phyloP scores from a whole-genome alignment of 2,888 invertebrate species.

The Stratiomys singularior region DNA sequence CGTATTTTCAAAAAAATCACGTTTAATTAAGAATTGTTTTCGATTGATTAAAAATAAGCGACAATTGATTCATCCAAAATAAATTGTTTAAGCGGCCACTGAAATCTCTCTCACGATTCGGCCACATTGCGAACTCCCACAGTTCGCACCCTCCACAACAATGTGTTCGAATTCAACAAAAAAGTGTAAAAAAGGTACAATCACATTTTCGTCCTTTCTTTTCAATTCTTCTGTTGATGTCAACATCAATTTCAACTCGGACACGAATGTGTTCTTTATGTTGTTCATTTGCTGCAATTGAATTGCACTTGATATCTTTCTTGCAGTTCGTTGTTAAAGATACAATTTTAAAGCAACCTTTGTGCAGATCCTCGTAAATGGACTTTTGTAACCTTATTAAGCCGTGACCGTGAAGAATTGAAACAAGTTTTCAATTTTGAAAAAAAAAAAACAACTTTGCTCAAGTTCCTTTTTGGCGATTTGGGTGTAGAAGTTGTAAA shows the following conservation, averaged over 20 bases:
- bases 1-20: too few relatives aligned
- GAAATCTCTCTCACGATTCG: too few relatives aligned
- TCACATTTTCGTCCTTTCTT: not conserved
- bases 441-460: not conserved
- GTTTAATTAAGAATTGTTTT: too few relatives aligned
- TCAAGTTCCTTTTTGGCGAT: too few relatives aligned
- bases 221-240: not conserved
- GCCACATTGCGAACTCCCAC: too few relatives aligned
- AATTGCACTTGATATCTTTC: constrained; percentile 29
- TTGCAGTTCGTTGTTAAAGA: not conserved
- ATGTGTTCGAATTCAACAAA: not conserved
- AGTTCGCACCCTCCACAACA: too few relatives aligned
- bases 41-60: too few relatives aligned
- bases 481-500: too few relatives aligned
- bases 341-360: constrained; percentile 38
- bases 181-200: not conserved
- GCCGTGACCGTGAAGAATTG: constrained; percentile 41
- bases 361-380: constrained; percentile 23
- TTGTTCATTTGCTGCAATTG: constrained; percentile 11
- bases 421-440: constrained; percentile 34
- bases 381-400: constrained; percentile 37
- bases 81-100: too few relatives aligned
- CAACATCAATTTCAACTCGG: constrained; percentile 20
- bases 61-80: too few relatives aligned
- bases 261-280: not conserved